Percentiles rank a stretch among this genome's conserved stretches.
Conservation (phyloP, 2,113 vertebrate species). For the Chascanopsetta lugubris region DNA sequence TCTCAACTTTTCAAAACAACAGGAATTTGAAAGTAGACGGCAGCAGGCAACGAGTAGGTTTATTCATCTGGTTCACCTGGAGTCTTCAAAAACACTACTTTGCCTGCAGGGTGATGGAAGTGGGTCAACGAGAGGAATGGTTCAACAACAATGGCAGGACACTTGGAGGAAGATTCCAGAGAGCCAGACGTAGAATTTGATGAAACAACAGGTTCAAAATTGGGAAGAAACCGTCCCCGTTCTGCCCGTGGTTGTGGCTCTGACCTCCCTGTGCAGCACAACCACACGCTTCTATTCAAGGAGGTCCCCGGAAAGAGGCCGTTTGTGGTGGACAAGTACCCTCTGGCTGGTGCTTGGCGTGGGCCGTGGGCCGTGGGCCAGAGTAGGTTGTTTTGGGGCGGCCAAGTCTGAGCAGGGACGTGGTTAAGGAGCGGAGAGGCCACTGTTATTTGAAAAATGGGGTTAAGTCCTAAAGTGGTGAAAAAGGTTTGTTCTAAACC, state of each 20-base stretch:
- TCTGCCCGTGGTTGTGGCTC: background rate
- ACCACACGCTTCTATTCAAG: conserved; percentile 6
- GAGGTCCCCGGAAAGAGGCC: conserved; percentile 2
- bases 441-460: conserved; percentile 13
- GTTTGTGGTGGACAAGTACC: conserved; percentile 24
- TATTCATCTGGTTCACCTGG: background rate
- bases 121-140: too few species aligned
- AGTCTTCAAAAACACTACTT: too few species aligned
- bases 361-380: conserved; percentile 35
- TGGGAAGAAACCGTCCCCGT: conserved; percentile 2
- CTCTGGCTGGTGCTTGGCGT: conserved; percentile 25
- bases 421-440: conserved; percentile 1
- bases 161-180: background rate
- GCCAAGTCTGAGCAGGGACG: conserved; percentile 16
- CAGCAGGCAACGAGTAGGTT: background rate
- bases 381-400: conserved; percentile 21
- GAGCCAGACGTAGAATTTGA: too few species aligned
- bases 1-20: background rate
- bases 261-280: background rate
- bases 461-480: background rate
- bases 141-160: too few species aligned
- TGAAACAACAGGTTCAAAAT: background rate
- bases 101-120: too few species aligned
- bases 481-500: conserved; percentile 17
- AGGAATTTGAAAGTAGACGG: too few species aligned